Base-by-base conservation (phyloP, 2,888 invertebrate genomes). In the Abrostola tripartita region DNA sequence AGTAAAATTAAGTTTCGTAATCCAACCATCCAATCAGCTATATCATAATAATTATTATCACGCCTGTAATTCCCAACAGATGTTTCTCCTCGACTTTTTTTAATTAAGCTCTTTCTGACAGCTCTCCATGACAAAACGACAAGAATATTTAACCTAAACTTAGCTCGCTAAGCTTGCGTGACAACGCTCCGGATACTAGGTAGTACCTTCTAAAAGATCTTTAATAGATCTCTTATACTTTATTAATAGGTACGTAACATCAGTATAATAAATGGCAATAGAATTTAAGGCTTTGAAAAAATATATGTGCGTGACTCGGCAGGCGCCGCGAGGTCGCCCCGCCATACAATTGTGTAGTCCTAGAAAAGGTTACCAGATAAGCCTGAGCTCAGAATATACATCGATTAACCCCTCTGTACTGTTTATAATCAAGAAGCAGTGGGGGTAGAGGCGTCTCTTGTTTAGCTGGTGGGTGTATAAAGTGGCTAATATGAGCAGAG, bases 251-350 rank as follows among this genome's bases (percentile, higher is more conserved):
- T 66, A 79, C 68, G 74, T 78, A 76, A 62, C 71, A 79, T 79
- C 71, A 78, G 74, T 75, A 77, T 76, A 82, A 83, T 83, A 83
- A 85, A 85, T 81, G 81, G 83, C 82, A 81, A 85, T 85, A 88
- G 84, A 88, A 82, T 89, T 90, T 87, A 88, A 88, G 89, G 85
- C 89, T 87, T 87, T 88, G 86, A 88, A 91, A 91, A 92, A 91
- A 89, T 88, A 90, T 90, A 90, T 90, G 89, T 92, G 92, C 94
- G 93, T 94, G 94, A 93, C 93, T 93, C 89, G 91, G 83, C 93
- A 92, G 93, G 93, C 94, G 94, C 92, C 94, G 84, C 84, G 89
- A 88, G 91, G 94, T 91, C 93, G 93, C 89, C 89, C 83, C 86
- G 85, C 76, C 84, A 81, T 88, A 89, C 89, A 88, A 89, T 90